Base-by-base conservation (phyloP, 2,888 invertebrate species). In the Hydrotaea cyrtoneurina region DNA sequence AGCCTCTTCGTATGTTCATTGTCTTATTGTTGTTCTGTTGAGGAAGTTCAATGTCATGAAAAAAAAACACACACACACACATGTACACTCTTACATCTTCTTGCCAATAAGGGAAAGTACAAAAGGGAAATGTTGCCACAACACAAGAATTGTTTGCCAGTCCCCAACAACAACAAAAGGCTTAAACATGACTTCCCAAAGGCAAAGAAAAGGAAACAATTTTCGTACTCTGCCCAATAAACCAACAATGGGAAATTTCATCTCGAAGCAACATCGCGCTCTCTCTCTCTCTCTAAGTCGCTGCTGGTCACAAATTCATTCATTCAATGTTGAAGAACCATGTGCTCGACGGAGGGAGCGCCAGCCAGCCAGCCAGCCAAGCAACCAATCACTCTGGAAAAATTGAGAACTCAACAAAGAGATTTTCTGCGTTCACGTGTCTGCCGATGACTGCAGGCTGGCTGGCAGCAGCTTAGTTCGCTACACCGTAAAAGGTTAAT, bases 401-500 rank as follows among this genome's bases (percentile, higher is more conserved):
- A 39, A 3, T 39, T 8, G 13, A 39, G 8, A 39, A 39, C 55
- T 10, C 7, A 19, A 55, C 55, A 43, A 69, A 69, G 69, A 69
- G 69, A 69, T 69, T 62, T 69, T 69, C 84, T 74, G 82, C 79
- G 77, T 74, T 79, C 85, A 85, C 81, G 85, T 85, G 83, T 77
- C 7, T n/a, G 50, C 15, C 10, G 31, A 31, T 31, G 31, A 26
- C 26, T n/a, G n/a, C n/a, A n/a, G n/a, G n/a, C 3, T 17, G n/a
- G 31, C n/a, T 31, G 62, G n/a, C 17, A 23, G 46, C 21, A 50
- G 46, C 74, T 69, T 72, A 55, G 23, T 72, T 81, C 50, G 75
- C 81, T 59, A 81, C 78, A 80, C 77, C 77, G 71, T 80, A 77
- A 81, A 82, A 82, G 64, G 85, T 80, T 85, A 80, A 80, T 82